Conservation (phyloP, 1,140 invertebrate species). For the Lordiphosa clarofinis region DNA sequence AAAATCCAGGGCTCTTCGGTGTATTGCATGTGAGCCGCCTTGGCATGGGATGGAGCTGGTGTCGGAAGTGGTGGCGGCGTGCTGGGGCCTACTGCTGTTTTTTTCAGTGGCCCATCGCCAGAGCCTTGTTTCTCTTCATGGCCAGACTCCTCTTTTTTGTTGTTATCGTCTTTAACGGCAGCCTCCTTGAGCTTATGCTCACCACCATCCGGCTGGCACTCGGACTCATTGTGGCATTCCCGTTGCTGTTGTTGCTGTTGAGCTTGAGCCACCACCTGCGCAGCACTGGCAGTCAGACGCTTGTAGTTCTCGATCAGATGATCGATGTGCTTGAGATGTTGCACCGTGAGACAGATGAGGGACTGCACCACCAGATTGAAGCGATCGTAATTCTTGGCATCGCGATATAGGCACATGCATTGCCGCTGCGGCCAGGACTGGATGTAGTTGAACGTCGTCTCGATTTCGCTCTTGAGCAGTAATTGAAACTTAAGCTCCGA, state of each 20-base stretch:
- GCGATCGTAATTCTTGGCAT: conserved; percentile 93
- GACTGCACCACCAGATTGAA: conserved; percentile 92
- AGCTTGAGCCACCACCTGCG: conserved; percentile 59
- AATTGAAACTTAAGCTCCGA: conserved; percentile 83
- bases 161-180: conserved; percentile 24
- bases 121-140: conserved; percentile 38
- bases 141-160: conserved; percentile 20
- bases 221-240: conserved; percentile 29
- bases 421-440: conserved; percentile 88
- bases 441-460: conserved; percentile 85
- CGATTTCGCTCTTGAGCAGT: conserved; percentile 84
- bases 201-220: conserved; percentile 18
- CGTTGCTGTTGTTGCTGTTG: conserved; percentile 37
- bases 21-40: conserved; percentile 54
- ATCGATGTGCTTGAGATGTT: conserved; percentile 87
- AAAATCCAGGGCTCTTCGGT: conserved; percentile 83
- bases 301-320: conserved; percentile 81
- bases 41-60: conserved; percentile 16
- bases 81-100: conserved; percentile 28
- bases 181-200: conserved; percentile 38
- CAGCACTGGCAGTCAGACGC: conserved; percentile 59
- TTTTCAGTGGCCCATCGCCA: conserved; percentile 48
- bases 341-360: conserved; percentile 86
- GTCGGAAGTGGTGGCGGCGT: conserved; percentile 31
- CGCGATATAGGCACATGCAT: conserved; percentile 95